Percentiles rank a stretch among this genome's conserved stretches.
Conservation (phyloP, 2,888 invertebrate species). For the Escarpia spicata region DNA sequence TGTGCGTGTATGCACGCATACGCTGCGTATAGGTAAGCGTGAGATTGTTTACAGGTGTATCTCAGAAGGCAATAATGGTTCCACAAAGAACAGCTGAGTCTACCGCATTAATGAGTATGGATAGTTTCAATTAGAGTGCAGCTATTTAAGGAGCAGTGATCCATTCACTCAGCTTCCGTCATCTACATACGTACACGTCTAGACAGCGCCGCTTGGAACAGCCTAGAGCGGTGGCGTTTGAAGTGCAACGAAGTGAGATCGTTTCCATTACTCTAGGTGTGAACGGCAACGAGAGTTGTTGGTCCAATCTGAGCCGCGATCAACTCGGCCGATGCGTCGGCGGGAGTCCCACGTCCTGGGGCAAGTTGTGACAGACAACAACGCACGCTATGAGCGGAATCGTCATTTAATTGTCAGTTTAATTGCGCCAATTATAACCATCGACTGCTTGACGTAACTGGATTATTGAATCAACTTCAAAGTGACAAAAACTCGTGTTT, state of each 20-base stretch:
- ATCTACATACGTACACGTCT: not conserved
- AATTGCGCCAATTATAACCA: not conserved
- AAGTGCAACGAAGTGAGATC: not conserved
- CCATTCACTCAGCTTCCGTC: not conserved
- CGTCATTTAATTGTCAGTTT: not conserved
- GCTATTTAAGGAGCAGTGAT: slow-evolving; percentile 1
- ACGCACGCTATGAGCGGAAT: not conserved
- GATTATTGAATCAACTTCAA: slow-evolving; percentile 16
- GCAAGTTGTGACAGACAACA: not conserved
- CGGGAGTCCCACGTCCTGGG: not conserved
- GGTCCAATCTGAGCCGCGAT: not conserved
- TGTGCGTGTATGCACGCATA: not conserved
- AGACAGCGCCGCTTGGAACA: not conserved
- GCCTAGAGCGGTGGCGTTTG: not conserved
- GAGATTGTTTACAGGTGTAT: not conserved
- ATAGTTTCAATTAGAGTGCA: not conserved
- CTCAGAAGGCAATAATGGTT: not conserved
- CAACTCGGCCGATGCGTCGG: not conserved
- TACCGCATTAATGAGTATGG: not conserved
- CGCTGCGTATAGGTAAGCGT: not conserved
- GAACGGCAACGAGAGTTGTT: not conserved
- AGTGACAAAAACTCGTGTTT: not conserved
- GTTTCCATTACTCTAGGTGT: not conserved
- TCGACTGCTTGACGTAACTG: not conserved
- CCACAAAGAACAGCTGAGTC: not conserved